Conservation (phyloP, 2,797 vertebrate genomes). For the Acipenser oxyrinchus region DNA sequence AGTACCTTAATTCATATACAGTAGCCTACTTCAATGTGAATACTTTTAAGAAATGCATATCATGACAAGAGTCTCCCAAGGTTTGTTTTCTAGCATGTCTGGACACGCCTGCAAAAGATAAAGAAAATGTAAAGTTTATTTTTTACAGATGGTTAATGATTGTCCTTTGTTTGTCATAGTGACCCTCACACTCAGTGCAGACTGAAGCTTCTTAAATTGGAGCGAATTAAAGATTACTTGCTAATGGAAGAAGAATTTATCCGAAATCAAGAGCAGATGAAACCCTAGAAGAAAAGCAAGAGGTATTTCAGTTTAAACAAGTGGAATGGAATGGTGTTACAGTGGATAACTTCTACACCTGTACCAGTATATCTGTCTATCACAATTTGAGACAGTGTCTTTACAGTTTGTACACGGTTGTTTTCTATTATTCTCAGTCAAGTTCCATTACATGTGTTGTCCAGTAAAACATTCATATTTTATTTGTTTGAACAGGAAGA, state of each 20-base stretch:
- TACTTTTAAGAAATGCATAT: not conserved
- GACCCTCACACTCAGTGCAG: slow-evolving; percentile 94
- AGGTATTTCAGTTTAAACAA: slow-evolving; percentile 55
- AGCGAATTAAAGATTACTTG: slow-evolving; percentile 93
- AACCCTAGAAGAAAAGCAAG: slow-evolving; percentile 97
- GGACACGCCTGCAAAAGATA: too few relatives aligned
- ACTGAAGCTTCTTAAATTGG: slow-evolving; percentile 80
- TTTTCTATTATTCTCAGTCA: too few relatives aligned
- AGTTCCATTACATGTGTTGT: too few relatives aligned
- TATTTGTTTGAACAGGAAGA: slow-evolving; percentile 72
- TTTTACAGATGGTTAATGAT: too few relatives aligned
- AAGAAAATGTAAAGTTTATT: too few relatives aligned
- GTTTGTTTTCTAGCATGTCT: too few relatives aligned
- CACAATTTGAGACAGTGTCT: too few relatives aligned
- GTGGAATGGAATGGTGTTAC: too few relatives aligned
- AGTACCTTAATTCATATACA: not conserved
- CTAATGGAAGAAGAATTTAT: slow-evolving; percentile 99
- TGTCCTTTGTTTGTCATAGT: slow-evolving; percentile 48
- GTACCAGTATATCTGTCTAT: too few relatives aligned
- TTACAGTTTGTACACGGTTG: too few relatives aligned
- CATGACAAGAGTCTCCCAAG: too few relatives aligned
- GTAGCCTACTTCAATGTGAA: not conserved
- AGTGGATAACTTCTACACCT: too few relatives aligned
- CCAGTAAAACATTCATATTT: not conserved
- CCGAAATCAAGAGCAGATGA: slow-evolving; percentile 98